Evolutionary conservation across 2,888 invertebrate genomes (phyloP), one percentile per base, ranked within the genome.

Genomic region (Pherbina coryleti): DNA sequence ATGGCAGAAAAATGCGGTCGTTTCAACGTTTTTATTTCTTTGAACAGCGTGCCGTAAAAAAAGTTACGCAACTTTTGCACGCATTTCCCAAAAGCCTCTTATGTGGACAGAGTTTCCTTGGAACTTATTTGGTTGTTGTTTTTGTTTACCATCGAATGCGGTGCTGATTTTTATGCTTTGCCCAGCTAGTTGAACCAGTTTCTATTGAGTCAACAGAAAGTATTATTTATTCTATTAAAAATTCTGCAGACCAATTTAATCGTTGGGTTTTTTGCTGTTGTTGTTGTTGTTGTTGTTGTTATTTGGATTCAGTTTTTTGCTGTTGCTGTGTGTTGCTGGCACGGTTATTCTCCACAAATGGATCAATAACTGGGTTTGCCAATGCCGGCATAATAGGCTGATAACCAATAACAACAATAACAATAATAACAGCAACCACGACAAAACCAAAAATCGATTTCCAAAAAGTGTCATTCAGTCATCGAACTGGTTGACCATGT

Each of bases 401-500:
- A 57, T 1, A n/a, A 22, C 14, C 14, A 60, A 5, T 28, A 60
- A 60, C 8, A 25, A 60, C 9, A 25, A 60, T 9, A n/a, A n/a
- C 57, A 11, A 57, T n/a, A 57, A 19, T 17, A 19, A 57, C 22
- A 25, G 2, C 11, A 28, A 60, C 11, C 25, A 60, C 8, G 11
- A 60, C 2, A 22, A 22, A 3, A 60, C 22, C 14, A 60, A 22
- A 60, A 44, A 44, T 11, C 14, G 44, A 44, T 44, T 44, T 44
- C 60, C 25, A 60, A 60, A 60, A 14, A 28, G 25, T 28, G 60
- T 28, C 60, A 60, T 22, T 11, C 14, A n/a, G 7, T 22, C 2
- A n/a, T 44, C 67, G 25, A 67, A 67, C 37, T 67, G 67, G 67
- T 67, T 67, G 44, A 19, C 49, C 22, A 3, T 67, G 67, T 44